Percentiles rank a stretch among this genome's conserved stretches.
Conservation (phyloP, 2,113 vertebrate species). For the Prietella phreatophila region DNA sequence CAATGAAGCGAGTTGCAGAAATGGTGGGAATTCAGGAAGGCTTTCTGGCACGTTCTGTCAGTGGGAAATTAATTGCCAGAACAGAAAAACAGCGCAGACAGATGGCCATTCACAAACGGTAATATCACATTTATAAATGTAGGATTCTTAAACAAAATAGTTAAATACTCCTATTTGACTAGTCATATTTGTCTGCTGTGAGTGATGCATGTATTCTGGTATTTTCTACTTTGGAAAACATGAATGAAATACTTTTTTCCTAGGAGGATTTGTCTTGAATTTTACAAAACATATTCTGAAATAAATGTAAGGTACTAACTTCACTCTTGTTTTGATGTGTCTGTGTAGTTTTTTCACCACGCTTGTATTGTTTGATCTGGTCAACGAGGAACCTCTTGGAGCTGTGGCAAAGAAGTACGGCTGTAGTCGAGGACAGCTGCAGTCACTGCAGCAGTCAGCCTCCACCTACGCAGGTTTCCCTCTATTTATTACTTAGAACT, state of each 20-base stretch:
- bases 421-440: constrained; percentile 94
- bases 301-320: neutral
- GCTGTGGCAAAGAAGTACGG: constrained; percentile 86
- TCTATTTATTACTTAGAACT: neutral
- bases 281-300: neutral
- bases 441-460: constrained; percentile 95
- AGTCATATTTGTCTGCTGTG: neutral
- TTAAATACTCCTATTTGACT: neutral
- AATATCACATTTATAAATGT: constrained; percentile 26
- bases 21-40: constrained; percentile 94
- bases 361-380: constrained; percentile 90
- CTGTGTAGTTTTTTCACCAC: constrained; percentile 90
- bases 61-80: constrained; percentile 83
- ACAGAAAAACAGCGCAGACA: constrained; percentile 92
- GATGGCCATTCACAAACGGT: constrained; percentile 96
- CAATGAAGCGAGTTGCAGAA: constrained; percentile 94
- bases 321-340: neutral
- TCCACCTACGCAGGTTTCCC: constrained; percentile 89
- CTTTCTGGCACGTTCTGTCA: constrained; percentile 89
- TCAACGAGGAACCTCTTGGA: constrained; percentile 86
- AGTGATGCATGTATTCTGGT: neutral
- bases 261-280: neutral
- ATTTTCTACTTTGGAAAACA: neutral
- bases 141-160: neutral
- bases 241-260: neutral